These are phyloP conservation scores for Maconellicoccus hirsutus DNA, from an alignment of 1,140 invertebrate genomes.

Conservation along the genomic window DNA sequence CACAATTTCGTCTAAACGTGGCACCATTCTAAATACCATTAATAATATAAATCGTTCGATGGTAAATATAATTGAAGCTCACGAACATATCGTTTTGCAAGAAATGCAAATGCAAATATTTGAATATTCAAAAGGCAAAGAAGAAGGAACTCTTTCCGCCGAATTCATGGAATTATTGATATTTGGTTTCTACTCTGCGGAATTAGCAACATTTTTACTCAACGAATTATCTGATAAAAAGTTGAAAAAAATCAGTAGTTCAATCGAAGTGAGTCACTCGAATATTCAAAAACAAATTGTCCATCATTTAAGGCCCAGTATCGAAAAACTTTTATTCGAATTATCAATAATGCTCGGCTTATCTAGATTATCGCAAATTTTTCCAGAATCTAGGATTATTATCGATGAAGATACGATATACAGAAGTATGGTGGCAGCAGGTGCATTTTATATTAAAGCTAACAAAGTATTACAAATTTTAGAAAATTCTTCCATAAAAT, in stretches of 20 bases:
- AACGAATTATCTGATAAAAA: constrained; percentile 88
- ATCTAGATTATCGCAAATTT: constrained; percentile 7
- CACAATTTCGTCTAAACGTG: constrained; percentile 3
- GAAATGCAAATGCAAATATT: constrained; percentile 90
- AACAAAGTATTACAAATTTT: constrained; percentile 86
- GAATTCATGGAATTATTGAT: constrained; percentile 84
- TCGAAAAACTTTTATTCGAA: constrained; percentile 74
- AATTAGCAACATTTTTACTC: constrained; percentile 68
- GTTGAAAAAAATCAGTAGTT: constrained; percentile 81
- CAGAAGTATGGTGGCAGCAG: constrained; percentile 56
- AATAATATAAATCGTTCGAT: constrained; percentile 56
- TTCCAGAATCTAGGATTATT: background rate
- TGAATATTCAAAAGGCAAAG: constrained; percentile 68
- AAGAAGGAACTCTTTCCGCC: constrained; percentile 67
- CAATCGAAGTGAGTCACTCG: constrained; percentile 36
- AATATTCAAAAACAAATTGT: constrained; percentile 63
- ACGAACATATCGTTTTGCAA: constrained; percentile 83
- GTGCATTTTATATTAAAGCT: constrained; percentile 76
- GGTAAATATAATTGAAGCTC: constrained; percentile 77
- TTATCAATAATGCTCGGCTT: constrained; percentile 62
- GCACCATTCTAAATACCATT: background rate
- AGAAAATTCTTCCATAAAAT: constrained; percentile 81
- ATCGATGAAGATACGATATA: constrained; percentile 39
- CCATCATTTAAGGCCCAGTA: constrained; percentile 77
- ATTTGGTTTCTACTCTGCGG: constrained; percentile 68